Percentiles rank a stretch among this genome's conserved stretches.
Conservation (phyloP, 1,140 invertebrate genomes). For the Tetramorium parvispinum region DNA sequence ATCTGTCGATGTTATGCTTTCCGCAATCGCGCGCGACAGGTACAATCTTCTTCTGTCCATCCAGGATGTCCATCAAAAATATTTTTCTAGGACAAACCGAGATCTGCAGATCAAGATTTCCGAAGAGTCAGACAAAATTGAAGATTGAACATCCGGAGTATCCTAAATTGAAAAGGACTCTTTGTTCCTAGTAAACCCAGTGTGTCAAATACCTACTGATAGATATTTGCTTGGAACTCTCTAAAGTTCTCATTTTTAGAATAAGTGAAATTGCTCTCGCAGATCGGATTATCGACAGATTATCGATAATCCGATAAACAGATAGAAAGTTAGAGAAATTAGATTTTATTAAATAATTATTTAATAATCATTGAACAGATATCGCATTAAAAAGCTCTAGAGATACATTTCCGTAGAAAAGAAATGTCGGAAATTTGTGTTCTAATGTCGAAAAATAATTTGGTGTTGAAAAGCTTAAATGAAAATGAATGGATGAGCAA, state of each 20-base stretch:
- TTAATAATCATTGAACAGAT: not conserved
- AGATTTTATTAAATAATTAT: not conserved
- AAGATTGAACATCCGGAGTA: constrained; percentile 5
- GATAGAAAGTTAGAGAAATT: not conserved
- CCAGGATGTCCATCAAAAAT: constrained; percentile 13
- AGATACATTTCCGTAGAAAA: not conserved
- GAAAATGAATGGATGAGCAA: constrained; percentile 27
- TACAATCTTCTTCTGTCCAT: constrained; percentile 26
- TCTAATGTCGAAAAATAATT: constrained; percentile 17
- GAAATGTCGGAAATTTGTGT: not conserved
- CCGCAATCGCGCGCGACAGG: constrained; percentile 58
- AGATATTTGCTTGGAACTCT: not conserved
- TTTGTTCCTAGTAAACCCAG: not conserved
- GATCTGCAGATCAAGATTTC: not conserved
- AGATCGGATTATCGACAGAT: not conserved
- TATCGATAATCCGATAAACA: not conserved
- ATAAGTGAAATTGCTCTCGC: not conserved
- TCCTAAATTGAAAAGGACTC: not conserved
- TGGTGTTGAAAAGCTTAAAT: constrained; percentile 26
- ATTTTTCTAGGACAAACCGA: constrained; percentile 60
- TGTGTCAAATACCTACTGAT: not conserved
- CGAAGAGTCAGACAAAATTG: not conserved
- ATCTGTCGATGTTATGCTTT: constrained; percentile 17
- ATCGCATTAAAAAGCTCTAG: not conserved
- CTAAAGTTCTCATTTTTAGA: not conserved